Conservation (phyloP, 2,888 invertebrate genomes). For the Scaptomyza flava region DNA sequence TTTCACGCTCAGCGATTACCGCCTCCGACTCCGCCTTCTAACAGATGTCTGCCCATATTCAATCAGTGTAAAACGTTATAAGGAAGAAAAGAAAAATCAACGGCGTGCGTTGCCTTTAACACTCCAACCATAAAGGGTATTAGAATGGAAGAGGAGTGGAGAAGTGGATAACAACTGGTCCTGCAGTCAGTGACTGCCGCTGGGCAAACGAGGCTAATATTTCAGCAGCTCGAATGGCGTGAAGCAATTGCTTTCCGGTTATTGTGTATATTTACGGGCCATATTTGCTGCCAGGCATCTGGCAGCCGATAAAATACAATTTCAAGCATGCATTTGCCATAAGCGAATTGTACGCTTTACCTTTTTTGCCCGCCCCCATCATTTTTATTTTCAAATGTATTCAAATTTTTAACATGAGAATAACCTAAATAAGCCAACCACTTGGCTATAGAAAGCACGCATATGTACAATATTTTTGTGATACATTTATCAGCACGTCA, state of each 20-base stretch:
- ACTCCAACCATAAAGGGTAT: conserved; percentile 13
- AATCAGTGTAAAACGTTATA: conserved; percentile 50
- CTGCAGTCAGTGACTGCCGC: conserved; percentile 11
- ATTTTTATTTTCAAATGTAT: conserved; percentile 13
- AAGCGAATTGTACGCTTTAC: conserved; percentile 33
- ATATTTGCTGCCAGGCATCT: conserved; percentile 66
- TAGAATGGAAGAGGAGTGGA: neutral
- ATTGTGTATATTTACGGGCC: conserved; percentile 65
- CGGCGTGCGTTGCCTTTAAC: conserved; percentile 10
- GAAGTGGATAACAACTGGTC: conserved; percentile 39
- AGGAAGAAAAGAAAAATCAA: conserved; percentile 7
- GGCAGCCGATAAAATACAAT: conserved; percentile 67
- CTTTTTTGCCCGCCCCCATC: neutral
- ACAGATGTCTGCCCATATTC: conserved; percentile 60
- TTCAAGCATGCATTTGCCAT: conserved; percentile 62
- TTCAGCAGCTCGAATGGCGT: conserved; percentile 69
- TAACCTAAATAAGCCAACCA: conserved; percentile 2
- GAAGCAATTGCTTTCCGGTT: conserved; percentile 76
- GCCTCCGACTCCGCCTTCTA: neutral
- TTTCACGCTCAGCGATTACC: conserved; percentile 10
- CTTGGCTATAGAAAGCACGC: conserved; percentile 1
- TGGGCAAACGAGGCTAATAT: conserved; percentile 58
- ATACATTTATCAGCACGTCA: conserved; percentile 34
- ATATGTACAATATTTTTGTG: neutral
- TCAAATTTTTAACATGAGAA: conserved; percentile 37